Base-by-base conservation (phyloP, 2,888 invertebrate genomes). In the Cyaniris semiargus region DNA sequence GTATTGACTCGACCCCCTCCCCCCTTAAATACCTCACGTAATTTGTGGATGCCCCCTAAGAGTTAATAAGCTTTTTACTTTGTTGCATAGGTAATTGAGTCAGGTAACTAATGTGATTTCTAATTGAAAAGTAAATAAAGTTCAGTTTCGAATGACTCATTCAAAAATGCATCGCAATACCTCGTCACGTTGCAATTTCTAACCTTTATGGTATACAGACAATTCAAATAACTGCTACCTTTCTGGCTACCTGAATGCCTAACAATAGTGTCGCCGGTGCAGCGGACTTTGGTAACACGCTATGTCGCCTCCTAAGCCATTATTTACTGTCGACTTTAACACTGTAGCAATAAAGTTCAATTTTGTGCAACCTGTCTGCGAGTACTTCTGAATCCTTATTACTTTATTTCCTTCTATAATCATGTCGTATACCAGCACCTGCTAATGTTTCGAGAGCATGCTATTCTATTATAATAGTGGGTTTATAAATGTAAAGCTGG, bases 241-340 rank as follows among this genome's bases (percentile, higher is more conserved):
- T 77, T 78, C 77, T 66, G 53, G 72, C 58, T 76, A 81, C 81
- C 38, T 80, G 82, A 81, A 82, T 85, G 81, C 82, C 85, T 89
- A 90, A 90, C 90, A 90, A 88, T 86, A 86, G 86, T 87, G 86
- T 83, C 82, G 84, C 76, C 79, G 76, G 74, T 66, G 83, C 83
- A 83, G 83, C 21, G 83, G 81, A 83, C 88, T 88, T 91, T 87
- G 90, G 85, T 84, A 81, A 82, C 81, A 83, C 78, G 82, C 81
- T 72, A 77, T 81, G 77, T 81, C 81, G 77, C 18, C 38, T 34
- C n/a, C 38, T 38, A 23, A 10, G 10, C 21, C 10, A 60, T 60
- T 23, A 44, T 13, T 8, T 60, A 60, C 23, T 2, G 4, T 13
- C 10, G 10, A 66, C 18, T 27, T 31, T 66, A 66, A 10, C 1